These are phyloP conservation scores for Procavia capensis DNA, from an alignment of 2,113 vertebrate species.

Conservation along the genomic window DNA sequence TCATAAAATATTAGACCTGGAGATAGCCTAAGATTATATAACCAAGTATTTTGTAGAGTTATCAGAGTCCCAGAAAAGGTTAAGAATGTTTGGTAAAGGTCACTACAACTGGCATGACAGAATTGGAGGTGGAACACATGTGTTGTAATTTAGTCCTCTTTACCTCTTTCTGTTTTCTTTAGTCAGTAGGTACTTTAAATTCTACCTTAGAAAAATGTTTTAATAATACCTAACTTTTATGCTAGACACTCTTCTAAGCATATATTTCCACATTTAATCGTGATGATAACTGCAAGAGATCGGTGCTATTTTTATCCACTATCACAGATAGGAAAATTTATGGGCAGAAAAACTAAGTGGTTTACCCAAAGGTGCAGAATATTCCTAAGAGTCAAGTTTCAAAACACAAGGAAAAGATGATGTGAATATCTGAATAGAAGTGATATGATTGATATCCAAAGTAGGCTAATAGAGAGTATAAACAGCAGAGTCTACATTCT, in stretches of 20 bases:
- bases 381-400: conserved; percentile 21
- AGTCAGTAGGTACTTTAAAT: background rate
- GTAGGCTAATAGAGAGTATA: background rate
- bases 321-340: conserved; percentile 30
- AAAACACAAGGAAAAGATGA: background rate
- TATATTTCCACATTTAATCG: background rate
- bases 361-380: background rate
- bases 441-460: background rate
- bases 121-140: background rate
- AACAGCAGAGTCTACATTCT: background rate
- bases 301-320: background rate
- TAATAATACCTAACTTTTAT: background rate
- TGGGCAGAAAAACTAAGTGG: background rate
- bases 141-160: background rate
- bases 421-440: conserved; percentile 22
- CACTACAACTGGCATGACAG: background rate
- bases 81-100: background rate
- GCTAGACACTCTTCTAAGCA: background rate
- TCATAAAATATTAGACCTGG: conserved; percentile 13
- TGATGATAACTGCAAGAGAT: background rate
- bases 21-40: background rate
- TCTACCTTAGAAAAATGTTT: background rate
- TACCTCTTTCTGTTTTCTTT: background rate
- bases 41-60: conserved; percentile 30
- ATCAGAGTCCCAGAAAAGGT: background rate